Evolutionary conservation across 2,113 vertebrate species (phyloP).

Genomic region (Lasiurus borealis): DNA sequence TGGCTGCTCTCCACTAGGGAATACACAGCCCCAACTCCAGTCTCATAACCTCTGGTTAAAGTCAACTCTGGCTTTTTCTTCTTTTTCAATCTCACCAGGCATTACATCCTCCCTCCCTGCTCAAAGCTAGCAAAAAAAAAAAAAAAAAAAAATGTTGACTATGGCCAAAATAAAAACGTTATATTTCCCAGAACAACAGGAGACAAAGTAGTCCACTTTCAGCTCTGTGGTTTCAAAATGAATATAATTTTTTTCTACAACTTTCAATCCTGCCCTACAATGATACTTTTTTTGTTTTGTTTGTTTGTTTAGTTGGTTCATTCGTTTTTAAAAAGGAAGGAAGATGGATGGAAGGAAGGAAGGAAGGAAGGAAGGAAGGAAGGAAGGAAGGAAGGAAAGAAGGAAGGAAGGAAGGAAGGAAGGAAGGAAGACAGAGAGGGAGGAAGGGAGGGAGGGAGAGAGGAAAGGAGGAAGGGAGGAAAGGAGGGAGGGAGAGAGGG

Average conservation of each 20-base stretch:
- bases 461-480: accelerated
- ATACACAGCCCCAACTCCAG: neutral
- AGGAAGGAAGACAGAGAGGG: too few relatives aligned
- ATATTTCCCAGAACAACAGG: neutral
- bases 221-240: neutral
- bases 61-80: neutral
- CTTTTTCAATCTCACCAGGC: neutral
- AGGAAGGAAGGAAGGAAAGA: too few relatives aligned
- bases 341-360: too few relatives aligned
- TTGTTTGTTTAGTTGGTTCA: too few relatives aligned
- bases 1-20: neutral
- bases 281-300: neutral
- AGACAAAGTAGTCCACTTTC: neutral
- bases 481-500: too few relatives aligned
- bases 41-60: neutral
- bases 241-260: neutral
- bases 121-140: constrained; percentile 1
- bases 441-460: too few relatives aligned
- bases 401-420: too few relatives aligned
- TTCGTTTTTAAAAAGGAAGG: too few relatives aligned
- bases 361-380: too few relatives aligned
- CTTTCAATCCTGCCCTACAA: neutral
- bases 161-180: neutral
- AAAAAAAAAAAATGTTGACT: too few relatives aligned
- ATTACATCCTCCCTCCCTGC: neutral